A percentile compares a stretch with the other conserved stretches of the same genome.
phyloP scores from a whole-genome alignment of 2,113 vertebrate genomes.

The Ursus arctos region DNA sequence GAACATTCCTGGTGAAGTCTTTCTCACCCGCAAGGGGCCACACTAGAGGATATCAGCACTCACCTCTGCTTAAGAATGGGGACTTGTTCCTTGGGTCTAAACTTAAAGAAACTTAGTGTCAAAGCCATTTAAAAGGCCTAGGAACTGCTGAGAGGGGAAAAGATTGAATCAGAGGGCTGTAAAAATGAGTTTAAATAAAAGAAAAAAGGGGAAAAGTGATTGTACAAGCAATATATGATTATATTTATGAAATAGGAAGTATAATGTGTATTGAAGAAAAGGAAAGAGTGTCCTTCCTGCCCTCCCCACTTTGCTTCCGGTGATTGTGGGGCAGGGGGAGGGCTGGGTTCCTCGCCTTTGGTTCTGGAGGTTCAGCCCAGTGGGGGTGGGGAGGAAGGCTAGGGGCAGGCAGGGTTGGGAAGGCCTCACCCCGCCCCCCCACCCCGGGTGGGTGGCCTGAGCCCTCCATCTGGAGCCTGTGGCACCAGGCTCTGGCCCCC shows the following conservation, averaged over 20 bases:
- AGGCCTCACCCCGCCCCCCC: too few relatives aligned
- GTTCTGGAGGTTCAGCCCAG: too few relatives aligned
- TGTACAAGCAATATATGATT: neutral
- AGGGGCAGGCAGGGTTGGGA: neutral
- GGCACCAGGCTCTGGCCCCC: neutral
- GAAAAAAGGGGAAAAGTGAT: neutral
- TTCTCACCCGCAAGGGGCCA: neutral
- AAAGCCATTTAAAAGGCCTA: neutral
- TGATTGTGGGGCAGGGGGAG: neutral
- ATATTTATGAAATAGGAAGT: neutral
- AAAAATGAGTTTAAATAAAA: conserved; percentile 15
- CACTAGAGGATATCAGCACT: neutral
- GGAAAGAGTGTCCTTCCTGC: neutral
- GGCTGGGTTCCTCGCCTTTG: neutral
- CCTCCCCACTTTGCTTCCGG: neutral
- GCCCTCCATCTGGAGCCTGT: neutral
- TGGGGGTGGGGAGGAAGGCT: neutral
- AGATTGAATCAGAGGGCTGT: neutral
- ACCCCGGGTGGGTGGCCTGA: neutral
- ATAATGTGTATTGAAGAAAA: neutral
- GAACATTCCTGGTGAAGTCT: neutral
- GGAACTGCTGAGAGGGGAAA: neutral
- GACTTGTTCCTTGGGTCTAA: neutral
- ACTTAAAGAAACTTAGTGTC: neutral
- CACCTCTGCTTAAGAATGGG: neutral